Base-by-base conservation (phyloP, 2,797 vertebrate species). In the Galagoides demidoff region DNA sequence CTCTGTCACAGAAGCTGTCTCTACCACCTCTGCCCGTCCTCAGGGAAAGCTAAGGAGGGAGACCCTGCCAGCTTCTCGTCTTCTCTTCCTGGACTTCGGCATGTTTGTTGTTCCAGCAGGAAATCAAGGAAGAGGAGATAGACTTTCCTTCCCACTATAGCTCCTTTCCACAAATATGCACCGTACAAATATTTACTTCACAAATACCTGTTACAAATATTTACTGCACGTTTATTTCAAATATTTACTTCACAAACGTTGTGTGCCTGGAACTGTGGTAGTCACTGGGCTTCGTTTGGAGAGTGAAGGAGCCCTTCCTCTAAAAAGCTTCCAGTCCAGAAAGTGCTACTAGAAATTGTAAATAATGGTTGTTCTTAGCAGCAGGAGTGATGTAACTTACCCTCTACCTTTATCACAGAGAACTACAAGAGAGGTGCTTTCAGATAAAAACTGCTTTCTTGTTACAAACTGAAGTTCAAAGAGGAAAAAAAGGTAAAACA, bases 381-480 rank as follows among this genome's bases (percentile, higher is more conserved):
- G 29, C 43, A 94, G 13, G 16, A 84, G 2, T 76, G 61, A 73
- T 23, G 74, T 27, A 43, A 87, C 16, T 22, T 39, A 66, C 31
- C 7, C 57, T 34, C 5, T n/a, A n/a, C 52, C 45, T 90, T 94
- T n/a, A 83, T 16, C 76, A 93, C 39, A 91, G 70, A 90, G 68
- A n/a, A 77, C n/a, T 63, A 87, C 13, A 49, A 81, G 29, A 90
- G 29, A 81, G 52, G 25, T 34, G 39, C 59, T 68, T 87, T 64
- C 83, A 87, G 88, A 77, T 76, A 70, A 70, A 87, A 94, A 73
- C n/a, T 34, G 49, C 20, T 71, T 83, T 74, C 64, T 78, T 78
- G 23, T 79, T 73, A 61, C 19, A 89, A 71, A 94, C 73, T 77
- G n/a, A 82, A 92, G 37, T 85, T 76, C n/a, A 88, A 86, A 92